These are phyloP conservation scores for Hylomyscus alleni DNA, from an alignment of 2,797 vertebrate species.

Conservation along the genomic window DNA sequence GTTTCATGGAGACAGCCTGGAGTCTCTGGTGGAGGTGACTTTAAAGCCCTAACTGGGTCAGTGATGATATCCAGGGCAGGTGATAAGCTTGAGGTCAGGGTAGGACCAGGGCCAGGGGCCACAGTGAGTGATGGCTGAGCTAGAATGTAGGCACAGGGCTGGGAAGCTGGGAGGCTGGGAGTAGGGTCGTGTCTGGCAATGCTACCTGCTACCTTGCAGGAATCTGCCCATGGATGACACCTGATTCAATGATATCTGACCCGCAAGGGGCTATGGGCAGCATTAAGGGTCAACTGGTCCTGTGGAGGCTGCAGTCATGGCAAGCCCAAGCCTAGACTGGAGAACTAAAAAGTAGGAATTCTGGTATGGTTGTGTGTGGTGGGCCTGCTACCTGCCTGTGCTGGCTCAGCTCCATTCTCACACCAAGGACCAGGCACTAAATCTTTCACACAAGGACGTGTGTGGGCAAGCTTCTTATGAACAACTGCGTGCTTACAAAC, in stretches of 20 bases:
- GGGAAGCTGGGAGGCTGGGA: not conserved
- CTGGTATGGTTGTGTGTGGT: not conserved
- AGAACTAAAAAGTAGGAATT: not conserved
- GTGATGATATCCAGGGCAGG: not conserved
- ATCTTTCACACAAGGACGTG: not conserved
- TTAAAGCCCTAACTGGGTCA: not conserved
- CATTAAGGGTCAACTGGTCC: not conserved
- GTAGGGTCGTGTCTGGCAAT: not conserved
- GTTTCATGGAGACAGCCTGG: not conserved
- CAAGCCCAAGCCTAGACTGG: not conserved
- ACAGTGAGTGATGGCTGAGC: not conserved
- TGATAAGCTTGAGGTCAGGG: not conserved
- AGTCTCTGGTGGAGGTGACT: not conserved
- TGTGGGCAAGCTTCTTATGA: not conserved
- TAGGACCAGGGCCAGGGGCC: not conserved
- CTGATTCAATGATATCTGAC: not conserved
- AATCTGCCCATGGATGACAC: not conserved
- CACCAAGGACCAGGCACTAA: not conserved
- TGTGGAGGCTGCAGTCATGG: not conserved
- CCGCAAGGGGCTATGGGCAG: not conserved
- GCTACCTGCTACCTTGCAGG: not conserved
- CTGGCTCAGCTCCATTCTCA: fast-evolving
- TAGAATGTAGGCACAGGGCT: not conserved
- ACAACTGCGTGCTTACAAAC: not conserved
- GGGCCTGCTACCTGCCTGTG: not conserved